Evolutionary conservation across 1,140 invertebrate species (phyloP).

Genomic region (Brachionus sp.): DNA sequence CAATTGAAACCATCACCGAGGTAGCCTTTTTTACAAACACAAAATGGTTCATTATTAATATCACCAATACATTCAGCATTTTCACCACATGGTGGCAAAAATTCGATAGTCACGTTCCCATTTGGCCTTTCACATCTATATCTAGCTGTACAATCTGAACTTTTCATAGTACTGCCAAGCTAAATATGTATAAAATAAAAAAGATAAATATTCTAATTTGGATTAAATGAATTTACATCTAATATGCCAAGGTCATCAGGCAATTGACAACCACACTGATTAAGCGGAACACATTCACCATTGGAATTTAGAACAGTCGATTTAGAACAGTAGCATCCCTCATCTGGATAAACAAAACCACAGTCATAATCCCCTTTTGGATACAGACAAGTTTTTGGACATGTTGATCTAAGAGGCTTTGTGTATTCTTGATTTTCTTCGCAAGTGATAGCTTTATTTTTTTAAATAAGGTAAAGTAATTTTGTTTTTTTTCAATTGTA

Average conservation of each 20-base stretch:
- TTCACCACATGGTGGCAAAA: neutral
- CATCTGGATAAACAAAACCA: neutral
- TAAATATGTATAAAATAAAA: neutral
- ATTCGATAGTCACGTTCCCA: neutral
- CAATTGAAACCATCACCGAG: conserved; percentile 10
- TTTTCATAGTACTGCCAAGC: neutral
- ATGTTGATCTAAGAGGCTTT: neutral
- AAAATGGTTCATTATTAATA: conserved; percentile 20
- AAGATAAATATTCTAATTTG: neutral
- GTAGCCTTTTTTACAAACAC: conserved; percentile 15
- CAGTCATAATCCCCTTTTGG: conserved; percentile 8
- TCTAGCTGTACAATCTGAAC: neutral
- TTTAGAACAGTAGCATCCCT: neutral
- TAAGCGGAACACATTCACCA: conserved; percentile 25
- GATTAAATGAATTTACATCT: neutral
- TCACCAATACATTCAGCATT: conserved; percentile 25
- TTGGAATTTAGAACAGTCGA: neutral
- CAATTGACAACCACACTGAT: conserved; percentile 14
- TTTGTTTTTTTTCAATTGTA: neutral
- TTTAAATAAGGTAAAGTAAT: neutral
- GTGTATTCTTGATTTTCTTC: neutral
- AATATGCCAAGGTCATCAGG: conserved; percentile 1
- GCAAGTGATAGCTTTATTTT: neutral
- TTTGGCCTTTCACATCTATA: neutral
- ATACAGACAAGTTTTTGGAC: conserved; percentile 16